phyloP scores from a whole-genome alignment of 37 sponge, comb jelly and placozoan species.

The Cladorhizidae sp. region DNA sequence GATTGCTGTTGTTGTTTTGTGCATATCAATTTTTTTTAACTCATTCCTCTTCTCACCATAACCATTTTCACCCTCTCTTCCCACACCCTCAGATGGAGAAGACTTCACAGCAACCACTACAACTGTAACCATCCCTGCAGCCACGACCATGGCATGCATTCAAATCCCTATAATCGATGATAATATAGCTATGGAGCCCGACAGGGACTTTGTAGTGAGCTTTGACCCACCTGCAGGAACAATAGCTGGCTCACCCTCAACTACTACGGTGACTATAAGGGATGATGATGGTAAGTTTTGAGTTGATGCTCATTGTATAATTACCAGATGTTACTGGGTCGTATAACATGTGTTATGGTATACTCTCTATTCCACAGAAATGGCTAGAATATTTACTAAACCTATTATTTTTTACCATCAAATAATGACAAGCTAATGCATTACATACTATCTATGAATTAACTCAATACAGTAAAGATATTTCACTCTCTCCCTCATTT shows the following conservation, averaged over 20 bases:
- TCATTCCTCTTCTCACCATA: background rate
- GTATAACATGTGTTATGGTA: too few relatives aligned
- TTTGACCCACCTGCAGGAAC: background rate
- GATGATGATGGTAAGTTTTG: slow-evolving; percentile 22
- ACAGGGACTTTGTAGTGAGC: background rate
- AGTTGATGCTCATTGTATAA: background rate
- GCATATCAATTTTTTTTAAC: too few relatives aligned
- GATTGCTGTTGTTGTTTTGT: background rate
- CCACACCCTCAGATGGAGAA: background rate
- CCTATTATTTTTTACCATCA: too few relatives aligned
- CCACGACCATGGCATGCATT: background rate
- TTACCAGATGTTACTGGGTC: too few relatives aligned
- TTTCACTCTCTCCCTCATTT: too few relatives aligned
- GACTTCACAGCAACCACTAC: slow-evolving; percentile 3
- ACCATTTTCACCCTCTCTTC: background rate
- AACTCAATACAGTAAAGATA: too few relatives aligned
- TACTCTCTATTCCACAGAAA: too few relatives aligned
- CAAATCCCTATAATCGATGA: slow-evolving; percentile 22
- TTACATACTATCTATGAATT: too few relatives aligned
- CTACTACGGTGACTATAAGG: background rate
- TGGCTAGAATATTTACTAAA: too few relatives aligned
- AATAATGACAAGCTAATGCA: too few relatives aligned
- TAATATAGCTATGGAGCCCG: background rate
- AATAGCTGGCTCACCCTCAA: background rate
- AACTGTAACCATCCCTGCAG: slow-evolving; percentile 1